These are phyloP conservation scores for Pseudochaenichthys georgianus DNA, from an alignment of 2,797 vertebrate species.

Conservation along the genomic window DNA sequence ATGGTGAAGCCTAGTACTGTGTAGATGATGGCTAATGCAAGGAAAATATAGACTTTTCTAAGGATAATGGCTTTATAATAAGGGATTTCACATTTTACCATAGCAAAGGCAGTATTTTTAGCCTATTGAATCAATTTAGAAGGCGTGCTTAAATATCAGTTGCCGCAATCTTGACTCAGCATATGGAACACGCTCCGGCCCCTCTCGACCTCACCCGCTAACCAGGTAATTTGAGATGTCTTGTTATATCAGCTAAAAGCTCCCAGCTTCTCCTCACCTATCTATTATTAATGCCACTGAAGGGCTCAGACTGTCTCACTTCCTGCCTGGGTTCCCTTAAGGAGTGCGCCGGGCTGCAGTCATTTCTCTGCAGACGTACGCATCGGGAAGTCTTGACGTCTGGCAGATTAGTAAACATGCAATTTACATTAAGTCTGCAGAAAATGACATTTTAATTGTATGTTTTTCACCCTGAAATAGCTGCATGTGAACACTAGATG, in stretches of 20 bases:
- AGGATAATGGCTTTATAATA: neutral
- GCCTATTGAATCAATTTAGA: neutral
- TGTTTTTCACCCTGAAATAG: constrained; percentile 9
- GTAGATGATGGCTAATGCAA: neutral
- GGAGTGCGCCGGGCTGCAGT: constrained; percentile 11
- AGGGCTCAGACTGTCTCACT: constrained; percentile 58
- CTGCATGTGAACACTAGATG: constrained; percentile 50
- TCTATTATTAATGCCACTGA: constrained; percentile 73
- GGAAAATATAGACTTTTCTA: neutral
- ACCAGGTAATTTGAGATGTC: constrained; percentile 65
- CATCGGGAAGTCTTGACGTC: neutral
- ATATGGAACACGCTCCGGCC: constrained; percentile 28
- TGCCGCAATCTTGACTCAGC: constrained; percentile 51
- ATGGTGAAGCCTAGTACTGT: constrained; percentile 55
- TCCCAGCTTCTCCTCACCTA: constrained; percentile 56
- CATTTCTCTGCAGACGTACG: neutral
- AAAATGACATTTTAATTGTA: constrained; percentile 5
- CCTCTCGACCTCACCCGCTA: constrained; percentile 12
- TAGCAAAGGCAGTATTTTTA: neutral
- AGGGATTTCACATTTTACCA: neutral
- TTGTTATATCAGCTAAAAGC: constrained; percentile 78
- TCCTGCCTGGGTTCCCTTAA: constrained; percentile 53
- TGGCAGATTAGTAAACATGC: constrained; percentile 2
- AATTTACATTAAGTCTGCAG: constrained; percentile 20
- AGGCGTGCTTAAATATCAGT: neutral